A percentile compares a stretch with the other conserved stretches of the same genome.
phyloP scores from a whole-genome alignment of 2,888 invertebrate species.

The Baronia brevicornis region DNA sequence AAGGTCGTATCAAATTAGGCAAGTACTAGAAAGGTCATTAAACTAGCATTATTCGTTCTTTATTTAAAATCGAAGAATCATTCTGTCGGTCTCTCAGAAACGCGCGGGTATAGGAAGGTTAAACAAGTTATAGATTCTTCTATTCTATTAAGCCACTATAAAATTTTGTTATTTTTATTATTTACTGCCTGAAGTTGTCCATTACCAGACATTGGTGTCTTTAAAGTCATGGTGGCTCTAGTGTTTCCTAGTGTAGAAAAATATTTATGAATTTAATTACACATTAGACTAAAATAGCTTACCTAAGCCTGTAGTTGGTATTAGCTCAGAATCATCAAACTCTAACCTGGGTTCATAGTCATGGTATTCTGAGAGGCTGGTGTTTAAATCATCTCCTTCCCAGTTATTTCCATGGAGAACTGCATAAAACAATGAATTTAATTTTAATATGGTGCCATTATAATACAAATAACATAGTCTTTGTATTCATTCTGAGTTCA shows the following conservation, averaged over 20 bases:
- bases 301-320: constrained; percentile 82
- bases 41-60: no score
- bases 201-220: no score
- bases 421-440: constrained; percentile 21
- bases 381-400: constrained; percentile 84
- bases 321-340: constrained; percentile 95
- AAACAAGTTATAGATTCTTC: no score
- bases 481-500: no score
- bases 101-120: no score
- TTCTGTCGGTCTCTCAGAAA: no score
- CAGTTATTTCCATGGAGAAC: constrained; percentile 46
- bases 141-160: no score
- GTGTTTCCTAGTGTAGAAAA: neutral
- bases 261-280: constrained; percentile 1
- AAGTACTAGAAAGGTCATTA: no score
- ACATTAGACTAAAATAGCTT: constrained; percentile 35
- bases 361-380: constrained; percentile 92
- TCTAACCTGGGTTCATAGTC: constrained; percentile 97
- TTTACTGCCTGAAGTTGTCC: no score
- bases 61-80: no score
- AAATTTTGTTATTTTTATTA: no score
- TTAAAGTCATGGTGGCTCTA: neutral
- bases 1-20: no score
- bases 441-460: neutral
- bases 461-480: neutral